phyloP scores from a whole-genome alignment of 2,797 vertebrate genomes.

The Chromis chromis region DNA sequence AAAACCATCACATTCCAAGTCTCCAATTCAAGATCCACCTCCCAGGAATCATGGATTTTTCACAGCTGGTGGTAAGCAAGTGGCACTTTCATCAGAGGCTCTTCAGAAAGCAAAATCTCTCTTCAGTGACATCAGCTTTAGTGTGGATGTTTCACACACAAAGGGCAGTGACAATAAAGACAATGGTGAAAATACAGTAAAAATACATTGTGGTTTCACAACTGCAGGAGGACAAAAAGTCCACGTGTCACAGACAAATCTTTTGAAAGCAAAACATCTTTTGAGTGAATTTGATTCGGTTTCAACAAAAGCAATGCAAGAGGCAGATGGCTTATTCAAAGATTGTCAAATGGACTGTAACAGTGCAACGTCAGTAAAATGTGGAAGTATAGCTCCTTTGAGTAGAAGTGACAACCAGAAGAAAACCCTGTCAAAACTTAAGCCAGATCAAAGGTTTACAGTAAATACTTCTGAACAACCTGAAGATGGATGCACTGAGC shows the following conservation, averaged over 20 bases:
- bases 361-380: not conserved
- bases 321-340: not conserved
- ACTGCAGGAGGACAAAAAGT: conserved; percentile 59
- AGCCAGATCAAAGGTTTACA: conserved; percentile 70
- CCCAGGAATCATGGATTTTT: conserved; percentile 69
- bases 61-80: conserved; percentile 84
- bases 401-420: conserved; percentile 2
- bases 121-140: conserved; percentile 78
- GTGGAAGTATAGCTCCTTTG: not conserved
- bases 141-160: conserved; percentile 24
- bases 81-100: conserved; percentile 82
- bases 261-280: conserved; percentile 51
- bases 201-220: conserved; percentile 35
- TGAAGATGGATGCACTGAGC: conserved; percentile 68
- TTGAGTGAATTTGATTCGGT: conserved; percentile 33
- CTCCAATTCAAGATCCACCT: not conserved
- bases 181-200: conserved; percentile 1
- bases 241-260: conserved; percentile 44
- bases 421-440: conserved; percentile 45
- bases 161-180: conserved; percentile 14
- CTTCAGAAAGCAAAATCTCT: conserved; percentile 83
- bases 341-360: not conserved
- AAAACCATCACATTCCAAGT: conserved; percentile 10
- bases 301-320: not conserved
- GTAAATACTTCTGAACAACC: conserved; percentile 80